Base-by-base conservation (phyloP, 2,888 invertebrate genomes). In the Amitus sp. region DNA sequence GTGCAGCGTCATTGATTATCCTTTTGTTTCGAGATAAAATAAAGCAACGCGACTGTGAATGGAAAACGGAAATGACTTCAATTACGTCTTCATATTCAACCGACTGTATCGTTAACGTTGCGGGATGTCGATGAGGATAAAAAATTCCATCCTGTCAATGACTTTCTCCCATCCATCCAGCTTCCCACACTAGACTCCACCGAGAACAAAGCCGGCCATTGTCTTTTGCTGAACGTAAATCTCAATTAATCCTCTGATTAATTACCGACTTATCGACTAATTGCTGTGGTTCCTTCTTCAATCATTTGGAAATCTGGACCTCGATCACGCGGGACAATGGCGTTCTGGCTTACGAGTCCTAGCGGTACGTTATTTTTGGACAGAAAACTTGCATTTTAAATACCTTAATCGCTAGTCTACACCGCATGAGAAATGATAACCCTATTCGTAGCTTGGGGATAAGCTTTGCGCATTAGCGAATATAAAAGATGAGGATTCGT, bases 161-260 rank as follows among this genome's bases (percentile, higher is more conserved):
- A 74, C 74, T 74, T 75, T 75, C 73, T 74, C 72, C 71, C 72
- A 71, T 70, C 71, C 72, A 74, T 74, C 73, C 53, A 73, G 64
- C 78, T 76, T 77, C 78, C 77, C 78, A 78, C 78, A 77, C 73
- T 76, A 70, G 67, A 68, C 68, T 40, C 19, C 18, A n/a, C 3
- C 47, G 63, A 64, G 62, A 75, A 77, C 78, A 78, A 77, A 75
- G 65, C 72, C 67, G 46, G 62, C 72, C 70, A 77, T 78, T 77
- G 78, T 79, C 71, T 71, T 69, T 66, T 48, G 59, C 47, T 60
- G 69, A 62, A 67, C 68, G 73, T 77, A 79, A 78, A 78, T 77
- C 73, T 73, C 73, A 79, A 79, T 79, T 79, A 78, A 73, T 68
- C 72, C 70, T 58, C 75, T 74, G 77, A 78, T 79, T 79, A 79